Evolutionary conservation across 2,888 invertebrate genomes (phyloP), one percentile per base, ranked within the genome.

Genomic region (Blastobasis lacticolella): DNA sequence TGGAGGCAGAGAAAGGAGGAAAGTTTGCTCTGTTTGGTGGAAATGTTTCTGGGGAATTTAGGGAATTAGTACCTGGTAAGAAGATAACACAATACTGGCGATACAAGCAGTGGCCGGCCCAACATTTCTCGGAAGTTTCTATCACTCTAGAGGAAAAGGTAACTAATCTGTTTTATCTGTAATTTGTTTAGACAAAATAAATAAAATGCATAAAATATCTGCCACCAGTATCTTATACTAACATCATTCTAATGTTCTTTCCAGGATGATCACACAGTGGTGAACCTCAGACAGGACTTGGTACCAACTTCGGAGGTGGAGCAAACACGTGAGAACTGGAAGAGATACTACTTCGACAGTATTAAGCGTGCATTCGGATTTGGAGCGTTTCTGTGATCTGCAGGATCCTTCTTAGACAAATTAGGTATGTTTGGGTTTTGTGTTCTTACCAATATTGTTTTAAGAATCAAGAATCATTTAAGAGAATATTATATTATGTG

Each of bases 361-460:
- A 97, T 99, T 79, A 97, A 96, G 76, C 91, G 95, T 57, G 94
- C 95, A 0, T 97, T 98, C 77, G 97, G 97, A 47, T 97, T 95
- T 74, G 97, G 96, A 38, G 92, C 93, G 36, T 93, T 92, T 75
- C 85, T 91, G 76, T 89, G 86, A 89, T 80, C 59, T 44, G 9
- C 44, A 49, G 45, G 36, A 5, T 10, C 10, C 47, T 52, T 46
- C 42, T 38, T 66, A 67, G 63, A 50, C 50, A 52, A 64, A 73
- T 69, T 81, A 82, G 83, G 82, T 82, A 49, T 37, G 67, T 49
- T 10, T 44, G 42, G 36, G 9, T 45, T n/a, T 9, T 42, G 10
- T 8, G 41, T 42, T 42, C 9, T 0, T 42, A 10, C 1, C 10
- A 8, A 8, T 8, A 10, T 42, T 23, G 23, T 23, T 2, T 23